These are phyloP conservation scores for Etheostoma perlongum DNA, from an alignment of 2,797 vertebrate species.

Conservation along the genomic window DNA sequence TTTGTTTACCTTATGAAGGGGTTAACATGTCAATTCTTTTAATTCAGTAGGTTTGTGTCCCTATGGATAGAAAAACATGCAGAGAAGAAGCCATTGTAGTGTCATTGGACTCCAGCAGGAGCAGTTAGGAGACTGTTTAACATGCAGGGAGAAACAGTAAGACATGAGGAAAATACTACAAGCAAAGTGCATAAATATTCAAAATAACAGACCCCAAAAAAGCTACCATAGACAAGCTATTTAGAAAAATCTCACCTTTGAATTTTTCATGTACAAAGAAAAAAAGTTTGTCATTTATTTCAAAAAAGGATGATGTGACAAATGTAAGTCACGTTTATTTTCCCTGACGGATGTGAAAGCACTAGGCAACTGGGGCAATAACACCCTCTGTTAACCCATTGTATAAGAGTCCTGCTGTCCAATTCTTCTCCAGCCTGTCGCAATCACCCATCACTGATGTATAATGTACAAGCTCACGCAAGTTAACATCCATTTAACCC, in stretches of 20 bases:
- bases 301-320: conserved; percentile 74
- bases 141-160: conserved; percentile 72
- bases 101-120: conserved; percentile 61
- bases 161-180: conserved; percentile 73
- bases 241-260: conserved; percentile 76
- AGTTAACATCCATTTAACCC: conserved; percentile 23
- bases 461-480: conserved; percentile 51
- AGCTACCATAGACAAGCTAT: conserved; percentile 61
- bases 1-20: background rate
- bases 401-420: conserved; percentile 49
- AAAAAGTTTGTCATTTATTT: conserved; percentile 50
- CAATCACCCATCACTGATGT: conserved; percentile 24
- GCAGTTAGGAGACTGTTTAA: conserved; percentile 69
- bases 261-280: conserved; percentile 77
- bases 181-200: conserved; percentile 78
- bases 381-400: conserved; percentile 45
- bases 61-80: background rate
- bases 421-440: conserved; percentile 23
- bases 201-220: conserved; percentile 65
- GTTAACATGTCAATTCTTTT: too few species aligned
- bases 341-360: conserved; percentile 83
- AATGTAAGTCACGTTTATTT: conserved; percentile 71
- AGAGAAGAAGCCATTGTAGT: conserved; percentile 64
- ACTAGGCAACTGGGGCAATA: conserved; percentile 60
- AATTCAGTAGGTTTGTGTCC: background rate